A percentile compares a stretch with the other conserved stretches of the same genome.
These are phyloP conservation scores for Carlito syrichta DNA, from an alignment of 2,113 vertebrate genomes.

Conservation along the genomic window DNA sequence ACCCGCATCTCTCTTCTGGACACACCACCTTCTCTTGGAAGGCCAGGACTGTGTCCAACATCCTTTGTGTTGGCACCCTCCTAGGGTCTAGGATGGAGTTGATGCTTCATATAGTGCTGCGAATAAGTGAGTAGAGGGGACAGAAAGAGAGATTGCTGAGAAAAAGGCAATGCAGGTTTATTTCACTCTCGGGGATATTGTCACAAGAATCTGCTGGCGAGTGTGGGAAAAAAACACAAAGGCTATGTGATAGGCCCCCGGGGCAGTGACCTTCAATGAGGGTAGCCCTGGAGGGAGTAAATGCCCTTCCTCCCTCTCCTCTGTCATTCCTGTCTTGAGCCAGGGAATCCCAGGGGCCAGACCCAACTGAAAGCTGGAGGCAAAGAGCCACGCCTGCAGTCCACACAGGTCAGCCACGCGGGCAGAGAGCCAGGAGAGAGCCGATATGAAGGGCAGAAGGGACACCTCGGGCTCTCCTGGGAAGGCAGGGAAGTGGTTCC, in stretches of 20 bases:
- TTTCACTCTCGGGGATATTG: neutral
- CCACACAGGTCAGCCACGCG: neutral
- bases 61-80: neutral
- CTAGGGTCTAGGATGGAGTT: neutral
- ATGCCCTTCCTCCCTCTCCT: neutral
- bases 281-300: neutral
- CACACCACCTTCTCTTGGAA: neutral
- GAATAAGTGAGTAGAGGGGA: neutral
- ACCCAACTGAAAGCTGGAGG: neutral
- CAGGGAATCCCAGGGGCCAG: neutral
- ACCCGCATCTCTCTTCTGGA: neutral
- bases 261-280: neutral
- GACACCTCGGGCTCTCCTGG: rapidly evolving
- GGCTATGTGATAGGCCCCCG: neutral
- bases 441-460: too few relatives aligned
- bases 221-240: neutral
- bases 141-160: neutral
- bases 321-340: neutral
- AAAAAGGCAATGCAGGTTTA: neutral
- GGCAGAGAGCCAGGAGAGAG: neutral
- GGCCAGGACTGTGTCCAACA: neutral
- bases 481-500: neutral
- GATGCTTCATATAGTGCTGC: neutral
- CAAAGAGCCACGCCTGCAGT: neutral
- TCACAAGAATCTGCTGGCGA: neutral